Percentiles rank a stretch among this genome's conserved stretches.
phyloP scores from a whole-genome alignment of 2,797 vertebrate genomes.

The Parambassis ranga region DNA sequence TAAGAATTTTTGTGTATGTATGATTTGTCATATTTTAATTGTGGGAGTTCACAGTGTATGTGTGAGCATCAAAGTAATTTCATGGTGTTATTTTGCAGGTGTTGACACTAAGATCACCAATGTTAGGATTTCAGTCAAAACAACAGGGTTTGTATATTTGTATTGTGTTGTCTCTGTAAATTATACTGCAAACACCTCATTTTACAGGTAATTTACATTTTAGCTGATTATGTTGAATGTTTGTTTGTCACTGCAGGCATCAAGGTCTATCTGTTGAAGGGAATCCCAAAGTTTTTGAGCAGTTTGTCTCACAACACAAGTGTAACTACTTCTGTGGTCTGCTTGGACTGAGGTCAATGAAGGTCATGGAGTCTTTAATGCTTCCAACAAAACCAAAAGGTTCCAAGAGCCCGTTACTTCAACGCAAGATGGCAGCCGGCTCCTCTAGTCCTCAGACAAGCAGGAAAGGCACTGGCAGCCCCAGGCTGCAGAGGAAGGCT shows the following conservation, averaged over 20 bases:
- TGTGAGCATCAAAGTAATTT: slow-evolving; percentile 19
- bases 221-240: background rate
- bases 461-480: slow-evolving; percentile 81
- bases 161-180: slow-evolving; percentile 25
- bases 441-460: slow-evolving; percentile 88
- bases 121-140: slow-evolving; percentile 87
- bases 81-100: slow-evolving; percentile 79
- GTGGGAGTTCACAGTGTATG: background rate
- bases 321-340: slow-evolving; percentile 91
- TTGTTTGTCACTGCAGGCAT: slow-evolving; percentile 80
- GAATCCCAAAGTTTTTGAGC: slow-evolving; percentile 86
- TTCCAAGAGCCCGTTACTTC: slow-evolving; percentile 85
- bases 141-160: slow-evolving; percentile 85
- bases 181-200: slow-evolving; percentile 21
- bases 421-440: slow-evolving; percentile 78
- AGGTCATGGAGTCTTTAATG: slow-evolving; percentile 78
- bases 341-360: slow-evolving; percentile 83
- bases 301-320: slow-evolving; percentile 83
- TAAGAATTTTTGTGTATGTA: background rate
- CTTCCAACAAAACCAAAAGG: slow-evolving; percentile 82
- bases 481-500: slow-evolving; percentile 72
- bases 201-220: slow-evolving; percentile 55
- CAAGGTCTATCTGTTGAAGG: slow-evolving; percentile 88
- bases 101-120: slow-evolving; percentile 92
- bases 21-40: no score